phyloP scores from a whole-genome alignment of 2,113 vertebrate species.

The Centropus unirufus region DNA sequence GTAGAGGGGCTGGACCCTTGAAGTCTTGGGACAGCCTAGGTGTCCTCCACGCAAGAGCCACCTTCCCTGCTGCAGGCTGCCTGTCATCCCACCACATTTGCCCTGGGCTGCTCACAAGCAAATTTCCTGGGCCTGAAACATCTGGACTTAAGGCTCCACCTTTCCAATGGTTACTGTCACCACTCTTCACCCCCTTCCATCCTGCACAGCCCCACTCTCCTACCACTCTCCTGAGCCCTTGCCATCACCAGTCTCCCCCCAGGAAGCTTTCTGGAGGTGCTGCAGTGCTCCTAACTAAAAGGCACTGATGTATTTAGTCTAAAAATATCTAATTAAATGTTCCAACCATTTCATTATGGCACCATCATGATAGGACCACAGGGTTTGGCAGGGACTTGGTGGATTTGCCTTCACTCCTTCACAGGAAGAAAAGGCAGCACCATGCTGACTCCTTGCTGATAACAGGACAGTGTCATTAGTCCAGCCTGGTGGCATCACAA shows the following conservation, averaged over 20 bases:
- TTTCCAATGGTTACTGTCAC: neutral
- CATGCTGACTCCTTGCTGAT: neutral
- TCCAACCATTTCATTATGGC: neutral
- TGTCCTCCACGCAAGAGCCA: neutral
- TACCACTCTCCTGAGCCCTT: neutral
- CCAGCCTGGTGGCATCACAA: neutral
- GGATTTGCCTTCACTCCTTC: neutral
- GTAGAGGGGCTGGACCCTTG: neutral
- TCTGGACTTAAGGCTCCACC: neutral
- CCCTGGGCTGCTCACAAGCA: neutral
- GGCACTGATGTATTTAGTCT: neutral
- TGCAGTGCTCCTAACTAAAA: neutral
- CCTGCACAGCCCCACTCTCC: neutral
- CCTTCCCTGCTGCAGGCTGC: neutral
- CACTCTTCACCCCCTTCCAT: neutral
- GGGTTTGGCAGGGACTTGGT: neutral
- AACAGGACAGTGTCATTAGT: neutral
- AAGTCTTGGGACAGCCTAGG: neutral
- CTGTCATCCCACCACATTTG: neutral
- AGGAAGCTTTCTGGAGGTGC: neutral
- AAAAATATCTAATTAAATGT: slow-evolving; percentile 21
- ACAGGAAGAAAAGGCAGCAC: neutral
- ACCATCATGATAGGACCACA: neutral
- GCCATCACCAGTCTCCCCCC: neutral
- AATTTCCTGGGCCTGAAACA: neutral